phyloP scores from a whole-genome alignment of 2,797 vertebrate genomes.

The Vultur gryphus region DNA sequence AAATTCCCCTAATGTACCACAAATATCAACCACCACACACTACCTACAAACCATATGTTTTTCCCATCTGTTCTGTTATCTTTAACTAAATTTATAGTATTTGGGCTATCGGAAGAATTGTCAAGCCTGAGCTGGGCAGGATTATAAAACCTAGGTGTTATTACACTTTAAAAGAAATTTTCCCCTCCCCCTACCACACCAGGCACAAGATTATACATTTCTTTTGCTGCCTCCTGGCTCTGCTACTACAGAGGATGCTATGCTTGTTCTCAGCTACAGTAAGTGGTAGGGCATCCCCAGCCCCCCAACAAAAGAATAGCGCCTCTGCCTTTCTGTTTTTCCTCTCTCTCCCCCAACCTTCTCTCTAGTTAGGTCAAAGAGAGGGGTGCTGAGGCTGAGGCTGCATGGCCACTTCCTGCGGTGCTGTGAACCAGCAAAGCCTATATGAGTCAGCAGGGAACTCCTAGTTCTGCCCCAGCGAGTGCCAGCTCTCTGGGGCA shows the following conservation, averaged over 20 bases:
- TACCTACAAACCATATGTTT: slow-evolving; percentile 85
- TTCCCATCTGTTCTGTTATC: slow-evolving; percentile 83
- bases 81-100: slow-evolving; percentile 82
- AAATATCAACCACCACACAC: slow-evolving; percentile 79
- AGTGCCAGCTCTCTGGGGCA: not conserved
- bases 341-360: not conserved
- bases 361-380: not conserved
- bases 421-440: not conserved
- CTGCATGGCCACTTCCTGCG: not conserved
- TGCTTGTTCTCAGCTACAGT: not conserved
- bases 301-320: not conserved
- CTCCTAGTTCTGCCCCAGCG: not conserved
- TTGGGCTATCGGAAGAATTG: slow-evolving; percentile 81
- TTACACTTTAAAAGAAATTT: slow-evolving; percentile 63
- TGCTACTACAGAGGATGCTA: not conserved
- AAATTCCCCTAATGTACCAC: slow-evolving; percentile 82
- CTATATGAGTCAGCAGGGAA: not conserved
- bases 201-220: not conserved
- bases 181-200: not conserved
- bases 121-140: slow-evolving; percentile 75
- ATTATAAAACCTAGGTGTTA: slow-evolving; percentile 81
- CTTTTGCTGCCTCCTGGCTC: not conserved
- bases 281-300: not conserved
- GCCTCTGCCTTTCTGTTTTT: not conserved
- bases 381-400: not conserved